Base-by-base conservation (phyloP, 2,888 invertebrate genomes). In the Leistus spinibarbis region DNA sequence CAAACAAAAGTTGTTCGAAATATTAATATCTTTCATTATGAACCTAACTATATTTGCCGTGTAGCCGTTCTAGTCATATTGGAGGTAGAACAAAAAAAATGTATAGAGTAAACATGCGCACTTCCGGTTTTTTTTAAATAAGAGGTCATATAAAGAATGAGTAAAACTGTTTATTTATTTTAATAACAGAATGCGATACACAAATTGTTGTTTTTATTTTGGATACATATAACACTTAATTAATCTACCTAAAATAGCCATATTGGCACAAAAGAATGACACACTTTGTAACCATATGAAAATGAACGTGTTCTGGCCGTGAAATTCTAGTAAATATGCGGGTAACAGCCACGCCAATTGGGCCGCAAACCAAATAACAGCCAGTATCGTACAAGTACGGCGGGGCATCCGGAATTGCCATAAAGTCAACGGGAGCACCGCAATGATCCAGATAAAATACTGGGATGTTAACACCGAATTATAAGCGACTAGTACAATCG, bases 401-500 rank as follows among this genome's bases (percentile, higher is more conserved):
- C 87, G 81, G 2, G 88, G 85, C 76, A 92, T 86, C 77, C 88
- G 88, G 24, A 96, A 88, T 81, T 91, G 90, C 78, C 94, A 93
- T 0, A 93, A 85, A 76, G 94, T 91, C 20, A 97, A 82, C 0
- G 99, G 99, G 17, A 99, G 85, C 5, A 99, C 84, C 1, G 95
- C 93, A 76, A 99, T 85, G 82, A 97, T 97, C 99, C 99, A 99
- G 66, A 99, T 89, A 80, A 98, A 98, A 84, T 98, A 98, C 83
- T 98, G 99, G 3, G 98, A 97, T 0, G 99, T 99, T 83, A 97
- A 90, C 0, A 99, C 99, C 79, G 96, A 94, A 86, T 99, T 99
- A 81, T 94, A 97, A 1, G 93, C 91, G 0, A 99, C 99, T 83
- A 99, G 91, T 1, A 94, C 90, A 76, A 95, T 92, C 0, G 97